Conservation (phyloP, 2,797 vertebrate genomes). For the Diplodus sargus region DNA sequence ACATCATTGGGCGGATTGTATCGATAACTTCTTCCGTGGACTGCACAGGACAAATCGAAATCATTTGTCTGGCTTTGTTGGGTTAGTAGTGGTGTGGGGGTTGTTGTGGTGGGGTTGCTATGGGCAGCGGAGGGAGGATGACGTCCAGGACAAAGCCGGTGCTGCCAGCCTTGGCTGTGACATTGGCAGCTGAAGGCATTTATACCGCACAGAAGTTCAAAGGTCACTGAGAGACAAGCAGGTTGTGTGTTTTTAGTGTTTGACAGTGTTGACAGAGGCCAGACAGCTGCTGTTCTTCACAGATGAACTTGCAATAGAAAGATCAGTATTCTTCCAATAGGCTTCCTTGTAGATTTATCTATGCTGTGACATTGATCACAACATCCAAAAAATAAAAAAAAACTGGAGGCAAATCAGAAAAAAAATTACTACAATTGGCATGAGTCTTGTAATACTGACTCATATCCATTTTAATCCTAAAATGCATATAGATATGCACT, state of each 20-base stretch:
- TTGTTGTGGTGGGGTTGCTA: slow-evolving; percentile 44
- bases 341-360: slow-evolving; percentile 13
- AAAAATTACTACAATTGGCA: slow-evolving; percentile 27
- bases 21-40: slow-evolving; percentile 94
- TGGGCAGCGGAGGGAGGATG: slow-evolving; percentile 50
- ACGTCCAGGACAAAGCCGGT: slow-evolving; percentile 88
- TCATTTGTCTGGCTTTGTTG: slow-evolving; percentile 94
- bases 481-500: slow-evolving; percentile 57
- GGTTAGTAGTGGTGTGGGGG: slow-evolving; percentile 42
- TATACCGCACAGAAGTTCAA: slow-evolving; percentile 88
- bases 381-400: slow-evolving; percentile 42
- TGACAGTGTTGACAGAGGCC: slow-evolving; percentile 83
- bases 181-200: slow-evolving; percentile 93
- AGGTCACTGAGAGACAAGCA: slow-evolving; percentile 87
- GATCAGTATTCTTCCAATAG: slow-evolving; percentile 13
- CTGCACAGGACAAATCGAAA: slow-evolving; percentile 96
- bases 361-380: slow-evolving; percentile 15
- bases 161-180: slow-evolving; percentile 84
- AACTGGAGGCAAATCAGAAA: slow-evolving; percentile 45
- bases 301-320: slow-evolving; percentile 15
- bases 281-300: slow-evolving; percentile 85
- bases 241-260: slow-evolving; percentile 83
- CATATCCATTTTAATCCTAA: slow-evolving; percentile 65
- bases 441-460: slow-evolving; percentile 20
- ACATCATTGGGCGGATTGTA: slow-evolving; percentile 96